Percentiles rank a stretch among this genome's conserved stretches.
These are phyloP conservation scores for Erpobdella octoculata DNA, from an alignment of 2,888 invertebrate genomes.

Conservation along the genomic window DNA sequence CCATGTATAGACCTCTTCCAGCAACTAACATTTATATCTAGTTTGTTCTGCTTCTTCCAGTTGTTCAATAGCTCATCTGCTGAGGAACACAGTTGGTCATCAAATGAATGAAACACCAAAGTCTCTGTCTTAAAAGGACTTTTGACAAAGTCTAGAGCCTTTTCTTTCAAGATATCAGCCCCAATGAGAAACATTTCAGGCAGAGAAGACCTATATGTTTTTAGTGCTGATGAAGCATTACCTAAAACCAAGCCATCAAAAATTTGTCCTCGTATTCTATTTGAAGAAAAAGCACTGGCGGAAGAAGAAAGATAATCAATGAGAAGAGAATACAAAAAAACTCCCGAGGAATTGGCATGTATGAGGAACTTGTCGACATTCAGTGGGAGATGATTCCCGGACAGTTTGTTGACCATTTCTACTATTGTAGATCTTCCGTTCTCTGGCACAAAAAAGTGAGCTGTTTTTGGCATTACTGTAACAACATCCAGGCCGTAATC, in stretches of 20 bases:
- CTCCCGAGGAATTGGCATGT: slow-evolving; percentile 10
- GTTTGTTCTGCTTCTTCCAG: neutral
- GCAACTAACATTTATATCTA: slow-evolving; percentile 10
- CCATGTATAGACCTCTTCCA: slow-evolving; percentile 12
- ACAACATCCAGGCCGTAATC: slow-evolving; percentile 10
- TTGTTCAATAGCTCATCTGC: neutral
- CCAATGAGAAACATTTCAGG: neutral
- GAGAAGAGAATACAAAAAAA: slow-evolving; percentile 11
- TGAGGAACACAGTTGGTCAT: neutral
- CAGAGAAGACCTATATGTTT: slow-evolving; percentile 15
- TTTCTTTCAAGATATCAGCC: neutral
- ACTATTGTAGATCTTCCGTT: neutral
- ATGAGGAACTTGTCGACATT: slow-evolving; percentile 14
- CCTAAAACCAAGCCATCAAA: slow-evolving; percentile 20
- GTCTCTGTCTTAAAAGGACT: slow-evolving; percentile 2
- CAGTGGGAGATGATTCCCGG: slow-evolving; percentile 21
- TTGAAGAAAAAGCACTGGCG: neutral
- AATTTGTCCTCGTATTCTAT: slow-evolving; percentile 15
- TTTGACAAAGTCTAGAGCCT: neutral
- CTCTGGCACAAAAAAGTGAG: slow-evolving; percentile 12
- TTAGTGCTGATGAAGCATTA: neutral
- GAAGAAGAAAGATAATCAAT: neutral
- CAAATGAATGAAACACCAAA: slow-evolving; percentile 14
- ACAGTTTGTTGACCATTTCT: slow-evolving; percentile 1
- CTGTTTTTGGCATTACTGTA: neutral